Base-by-base conservation (phyloP, 1,140 invertebrate species). In the Sarcophaga peregrina region DNA sequence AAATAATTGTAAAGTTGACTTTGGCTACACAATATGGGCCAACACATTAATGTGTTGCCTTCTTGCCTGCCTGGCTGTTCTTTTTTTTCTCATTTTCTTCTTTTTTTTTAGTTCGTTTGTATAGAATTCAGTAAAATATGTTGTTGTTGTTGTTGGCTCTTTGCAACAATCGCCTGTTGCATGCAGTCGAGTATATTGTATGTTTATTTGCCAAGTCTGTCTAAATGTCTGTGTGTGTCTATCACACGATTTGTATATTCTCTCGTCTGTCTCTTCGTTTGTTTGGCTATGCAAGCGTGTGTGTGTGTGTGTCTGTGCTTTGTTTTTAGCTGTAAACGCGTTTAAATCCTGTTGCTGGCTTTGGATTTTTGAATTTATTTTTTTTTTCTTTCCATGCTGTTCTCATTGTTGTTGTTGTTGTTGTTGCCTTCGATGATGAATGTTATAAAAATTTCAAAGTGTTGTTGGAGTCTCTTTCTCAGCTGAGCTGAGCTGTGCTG, bases 401-500 rank as follows among this genome's bases (percentile, higher is more conserved):
- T 37, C 25, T 37, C 25, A 37, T 37, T 81, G 37, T 58, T 80
- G 20, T 37, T 80, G 8, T 80, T 80, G 13, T 80, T 80, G 15
- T 81, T 81, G 47, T 50, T 48, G 48, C 54, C 20, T 54, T 81
- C 20, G 25, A 58, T 82, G 54, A 58, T 82, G 62, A 50, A 76
- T 76, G 74, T 76, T 76, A 48, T 76, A 76, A 58, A 62, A 72
- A 78, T 52, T 62, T 78, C 50, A 81, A 50, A 50, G 80, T 74
- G 54, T 25, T 74, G 85, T 82, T 86, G 86, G 83, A 87, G 85
- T 84, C 84, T 84, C 25, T 68, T 10, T 58, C 73, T 17, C 7
- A 10, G 48, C 73, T n/a, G n/a, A n/a, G n/a, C n/a, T n/a, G n/a
- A n/a, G n/a, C n/a, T n/a, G n/a, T n/a, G n/a, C n/a, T n/a, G n/a